These are phyloP conservation scores for Hipposideros larvatus DNA, from an alignment of 2,797 vertebrate species.

Conservation along the genomic window DNA sequence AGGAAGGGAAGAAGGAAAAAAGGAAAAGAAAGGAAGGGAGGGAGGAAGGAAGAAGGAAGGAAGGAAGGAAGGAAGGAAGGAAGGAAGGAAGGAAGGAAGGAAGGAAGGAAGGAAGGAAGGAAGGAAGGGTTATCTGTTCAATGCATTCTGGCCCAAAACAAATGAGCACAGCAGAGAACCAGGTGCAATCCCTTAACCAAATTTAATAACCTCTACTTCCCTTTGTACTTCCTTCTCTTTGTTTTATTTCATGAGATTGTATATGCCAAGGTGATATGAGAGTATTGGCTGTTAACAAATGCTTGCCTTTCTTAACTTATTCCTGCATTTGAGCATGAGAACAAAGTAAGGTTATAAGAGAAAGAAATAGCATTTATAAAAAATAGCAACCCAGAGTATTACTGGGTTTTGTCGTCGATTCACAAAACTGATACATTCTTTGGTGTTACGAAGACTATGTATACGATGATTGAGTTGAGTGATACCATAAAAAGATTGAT, in stretches of 20 bases:
- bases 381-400: background rate
- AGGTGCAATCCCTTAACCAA: background rate
- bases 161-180: background rate
- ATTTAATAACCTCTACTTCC: background rate
- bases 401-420: background rate
- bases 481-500: background rate
- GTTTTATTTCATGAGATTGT: background rate
- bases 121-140: background rate
- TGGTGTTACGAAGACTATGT: background rate
- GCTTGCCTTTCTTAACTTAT: background rate
- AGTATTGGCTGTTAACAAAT: background rate
- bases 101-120: too few relatives aligned
- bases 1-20: too few relatives aligned
- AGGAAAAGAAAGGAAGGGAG: too few relatives aligned
- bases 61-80: too few relatives aligned
- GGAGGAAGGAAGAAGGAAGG: too few relatives aligned
- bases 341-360: background rate
- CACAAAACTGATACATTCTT: background rate
- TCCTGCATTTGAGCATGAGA: background rate
- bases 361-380: background rate
- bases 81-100: too few relatives aligned
- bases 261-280: background rate
- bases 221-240: background rate
- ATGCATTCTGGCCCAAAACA: background rate
- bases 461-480: background rate